These are phyloP conservation scores for Sphenopsis melanotis DNA, from an alignment of 2,797 vertebrate species.

Conservation along the genomic window DNA sequence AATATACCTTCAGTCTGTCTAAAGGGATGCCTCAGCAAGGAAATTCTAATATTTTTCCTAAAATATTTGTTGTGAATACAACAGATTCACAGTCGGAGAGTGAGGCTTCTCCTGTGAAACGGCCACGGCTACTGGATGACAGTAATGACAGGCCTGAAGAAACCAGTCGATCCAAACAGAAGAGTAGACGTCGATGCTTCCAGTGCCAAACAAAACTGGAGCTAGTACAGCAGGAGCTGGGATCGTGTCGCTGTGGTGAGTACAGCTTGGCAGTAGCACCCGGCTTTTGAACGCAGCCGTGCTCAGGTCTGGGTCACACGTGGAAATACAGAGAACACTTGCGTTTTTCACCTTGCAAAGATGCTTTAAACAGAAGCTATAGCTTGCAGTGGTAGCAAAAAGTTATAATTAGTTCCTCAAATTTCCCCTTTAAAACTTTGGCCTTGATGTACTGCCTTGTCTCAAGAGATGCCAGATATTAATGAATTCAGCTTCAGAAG, in stretches of 20 bases:
- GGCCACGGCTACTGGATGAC: conserved; percentile 82
- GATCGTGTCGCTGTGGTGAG: conserved; percentile 97
- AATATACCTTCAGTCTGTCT: not conserved
- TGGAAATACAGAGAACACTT: not conserved
- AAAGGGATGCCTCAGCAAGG: not conserved
- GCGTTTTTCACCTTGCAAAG: not conserved
- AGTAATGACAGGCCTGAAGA: conserved; percentile 82
- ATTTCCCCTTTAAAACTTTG: not conserved
- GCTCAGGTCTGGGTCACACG: not conserved
- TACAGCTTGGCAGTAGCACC: not conserved
- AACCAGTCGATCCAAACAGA: conserved; percentile 88
- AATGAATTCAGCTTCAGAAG: conserved; percentile 6
- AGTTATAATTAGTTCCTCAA: not conserved
- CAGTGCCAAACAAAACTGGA: conserved; percentile 99
- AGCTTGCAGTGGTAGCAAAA: not conserved
- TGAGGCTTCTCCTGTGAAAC: conserved; percentile 90
- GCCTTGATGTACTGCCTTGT: not conserved
- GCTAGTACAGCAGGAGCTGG: conserved; percentile 97
- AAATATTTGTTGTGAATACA: conserved; percentile 65
- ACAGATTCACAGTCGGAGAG: conserved; percentile 91
- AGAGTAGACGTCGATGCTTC: conserved; percentile 95
- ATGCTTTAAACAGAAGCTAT: not conserved
- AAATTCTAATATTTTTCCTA: conserved; percentile 51
- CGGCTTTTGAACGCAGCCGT: rapidly evolving
- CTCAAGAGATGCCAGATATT: not conserved